phyloP scores from a whole-genome alignment of 2,797 vertebrate species.

The Alosa sapidissima region DNA sequence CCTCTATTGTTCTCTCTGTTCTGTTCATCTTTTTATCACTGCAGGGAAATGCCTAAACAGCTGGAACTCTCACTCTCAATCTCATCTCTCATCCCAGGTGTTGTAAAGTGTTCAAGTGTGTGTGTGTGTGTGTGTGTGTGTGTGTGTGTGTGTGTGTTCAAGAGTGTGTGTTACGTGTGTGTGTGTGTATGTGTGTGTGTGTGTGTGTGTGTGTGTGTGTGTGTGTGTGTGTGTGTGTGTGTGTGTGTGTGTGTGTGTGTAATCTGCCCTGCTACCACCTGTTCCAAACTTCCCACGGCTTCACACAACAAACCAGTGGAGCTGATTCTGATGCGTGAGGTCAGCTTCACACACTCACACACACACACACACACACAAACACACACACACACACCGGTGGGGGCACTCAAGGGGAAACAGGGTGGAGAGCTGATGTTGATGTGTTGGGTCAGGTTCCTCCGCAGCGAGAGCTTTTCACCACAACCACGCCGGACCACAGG shows the following conservation, averaged over 20 bases:
- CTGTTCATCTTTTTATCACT: constrained; percentile 24
- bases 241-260: not conserved
- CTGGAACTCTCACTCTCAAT: not conserved
- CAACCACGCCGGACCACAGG: not conserved
- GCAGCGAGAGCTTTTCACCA: not conserved
- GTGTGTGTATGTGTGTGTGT: constrained; percentile 1
- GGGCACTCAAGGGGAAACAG: not conserved
- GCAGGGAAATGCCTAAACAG: not conserved
- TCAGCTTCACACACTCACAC: not conserved
- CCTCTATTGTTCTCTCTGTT: not conserved
- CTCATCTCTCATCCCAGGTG: not conserved
- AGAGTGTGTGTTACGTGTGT: constrained; percentile 7
- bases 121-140: constrained; percentile 1
- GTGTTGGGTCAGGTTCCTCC: not conserved
- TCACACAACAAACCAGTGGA: not conserved
- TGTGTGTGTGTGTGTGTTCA: constrained; percentile 2
- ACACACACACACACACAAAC: too few species aligned
- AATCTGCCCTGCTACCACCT: not conserved
- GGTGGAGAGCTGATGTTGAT: constrained; percentile 5
- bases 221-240: not conserved
- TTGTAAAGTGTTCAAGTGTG: constrained; percentile 27
- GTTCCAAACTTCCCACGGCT: not conserved
- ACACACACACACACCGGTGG: too few species aligned
- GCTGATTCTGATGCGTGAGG: not conserved
- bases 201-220: not conserved